These are phyloP conservation scores for Timema cristinae DNA, from an alignment of 2,888 invertebrate species.

Conservation along the genomic window DNA sequence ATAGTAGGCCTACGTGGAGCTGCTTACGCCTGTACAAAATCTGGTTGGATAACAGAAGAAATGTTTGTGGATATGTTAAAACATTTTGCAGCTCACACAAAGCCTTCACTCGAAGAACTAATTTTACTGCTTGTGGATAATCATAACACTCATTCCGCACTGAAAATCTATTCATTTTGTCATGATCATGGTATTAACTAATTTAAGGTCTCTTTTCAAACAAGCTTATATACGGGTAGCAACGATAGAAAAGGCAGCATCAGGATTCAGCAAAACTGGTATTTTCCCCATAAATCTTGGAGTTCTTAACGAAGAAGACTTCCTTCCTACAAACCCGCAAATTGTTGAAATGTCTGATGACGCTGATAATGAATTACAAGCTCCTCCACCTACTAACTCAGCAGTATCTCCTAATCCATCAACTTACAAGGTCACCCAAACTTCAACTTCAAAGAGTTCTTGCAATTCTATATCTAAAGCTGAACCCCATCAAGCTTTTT, in stretches of 20 bases:
- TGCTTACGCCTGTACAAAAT: not conserved
- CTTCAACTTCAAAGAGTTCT: too few species aligned
- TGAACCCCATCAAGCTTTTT: too few species aligned
- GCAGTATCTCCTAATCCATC: too few species aligned
- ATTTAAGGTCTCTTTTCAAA: not conserved
- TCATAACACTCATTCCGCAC: not conserved
- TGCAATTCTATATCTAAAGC: too few species aligned
- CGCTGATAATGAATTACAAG: not conserved
- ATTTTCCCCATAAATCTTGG: not conserved
- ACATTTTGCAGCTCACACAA: not conserved
- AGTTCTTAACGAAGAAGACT: not conserved
- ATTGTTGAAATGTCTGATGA: not conserved
- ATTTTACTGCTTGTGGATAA: not conserved
- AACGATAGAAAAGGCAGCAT: not conserved
- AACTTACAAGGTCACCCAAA: too few species aligned
- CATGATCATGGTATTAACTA: not conserved
- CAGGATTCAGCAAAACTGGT: not conserved
- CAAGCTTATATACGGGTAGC: not conserved
- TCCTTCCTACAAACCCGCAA: not conserved
- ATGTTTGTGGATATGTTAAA: not conserved
- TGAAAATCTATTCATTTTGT: not conserved
- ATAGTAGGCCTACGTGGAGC: not conserved
- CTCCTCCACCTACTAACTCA: too few species aligned
- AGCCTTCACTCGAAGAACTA: not conserved
- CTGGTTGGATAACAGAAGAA: not conserved